Conservation (phyloP, 2,797 vertebrate genomes). For the Rachycentron canadum region DNA sequence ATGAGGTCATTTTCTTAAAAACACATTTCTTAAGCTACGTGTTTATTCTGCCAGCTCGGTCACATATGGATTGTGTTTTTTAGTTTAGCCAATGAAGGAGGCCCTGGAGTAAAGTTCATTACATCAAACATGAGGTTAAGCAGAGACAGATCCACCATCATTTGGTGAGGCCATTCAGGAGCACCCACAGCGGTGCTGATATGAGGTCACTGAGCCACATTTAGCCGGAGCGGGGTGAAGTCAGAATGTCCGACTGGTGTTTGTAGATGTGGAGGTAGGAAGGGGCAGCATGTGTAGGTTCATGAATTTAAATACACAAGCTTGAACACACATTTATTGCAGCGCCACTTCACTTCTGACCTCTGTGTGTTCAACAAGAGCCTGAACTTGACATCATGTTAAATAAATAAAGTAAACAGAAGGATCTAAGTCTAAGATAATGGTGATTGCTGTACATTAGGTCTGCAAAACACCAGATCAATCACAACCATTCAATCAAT, state of each 20-base stretch:
- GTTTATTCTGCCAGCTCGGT: conserved; percentile 22
- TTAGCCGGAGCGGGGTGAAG: conserved; percentile 32
- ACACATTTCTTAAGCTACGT: conserved; percentile 3
- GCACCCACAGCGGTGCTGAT: conserved; percentile 44
- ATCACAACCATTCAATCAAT: background rate
- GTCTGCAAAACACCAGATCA: background rate
- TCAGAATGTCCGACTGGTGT: conserved; percentile 34
- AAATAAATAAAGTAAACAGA: background rate
- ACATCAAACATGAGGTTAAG: conserved; percentile 46
- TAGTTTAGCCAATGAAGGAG: conserved; percentile 29
- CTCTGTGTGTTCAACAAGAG: background rate
- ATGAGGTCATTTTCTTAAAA: conserved; percentile 32
- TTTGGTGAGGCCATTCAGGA: conserved; percentile 45
- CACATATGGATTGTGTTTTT: conserved; percentile 43
- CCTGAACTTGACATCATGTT: background rate
- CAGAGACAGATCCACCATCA: conserved; percentile 50
- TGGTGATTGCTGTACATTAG: background rate
- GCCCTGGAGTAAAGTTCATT: conserved; percentile 33
- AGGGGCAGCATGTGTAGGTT: conserved; percentile 5
- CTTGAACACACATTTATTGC: background rate
- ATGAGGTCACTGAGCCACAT: conserved; percentile 63
- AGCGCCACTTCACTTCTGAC: background rate
- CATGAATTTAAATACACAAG: conserved; percentile 8
- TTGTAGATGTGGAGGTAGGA: conserved; percentile 29
- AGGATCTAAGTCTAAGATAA: background rate